Percentiles rank a stretch among this genome's conserved stretches.
Conservation (phyloP, 2,797 vertebrate species). For the Oreortyx pictus region DNA sequence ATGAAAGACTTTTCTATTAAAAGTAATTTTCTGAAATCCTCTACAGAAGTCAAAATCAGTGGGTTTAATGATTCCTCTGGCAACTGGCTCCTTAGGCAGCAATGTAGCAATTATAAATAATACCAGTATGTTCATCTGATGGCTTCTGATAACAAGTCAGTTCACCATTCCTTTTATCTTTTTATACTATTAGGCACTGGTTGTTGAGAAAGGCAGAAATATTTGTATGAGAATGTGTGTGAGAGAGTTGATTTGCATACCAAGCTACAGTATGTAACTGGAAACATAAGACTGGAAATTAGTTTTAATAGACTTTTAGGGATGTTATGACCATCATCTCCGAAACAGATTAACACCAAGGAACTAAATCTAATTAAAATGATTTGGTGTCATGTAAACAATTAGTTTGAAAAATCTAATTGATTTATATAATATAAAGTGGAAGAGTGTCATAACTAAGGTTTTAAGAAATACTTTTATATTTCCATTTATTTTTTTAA, state of each 20-base stretch:
- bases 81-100: slow-evolving; percentile 59
- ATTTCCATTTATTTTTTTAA: not conserved
- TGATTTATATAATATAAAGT: not conserved
- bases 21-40: slow-evolving; percentile 76
- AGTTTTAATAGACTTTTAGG: not conserved
- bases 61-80: slow-evolving; percentile 68
- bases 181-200: not conserved
- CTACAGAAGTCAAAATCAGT: slow-evolving; percentile 61
- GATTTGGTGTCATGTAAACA: not conserved
- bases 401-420: not conserved
- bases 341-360: not conserved
- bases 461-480: not conserved
- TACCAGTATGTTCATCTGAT: slow-evolving; percentile 56
- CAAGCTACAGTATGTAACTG: not conserved
- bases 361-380: not conserved
- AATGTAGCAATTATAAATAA: slow-evolving; percentile 68
- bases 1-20: slow-evolving; percentile 71
- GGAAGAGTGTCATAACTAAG: not conserved
- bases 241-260: not conserved
- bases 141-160: slow-evolving; percentile 45
- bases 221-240: not conserved
- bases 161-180: slow-evolving; percentile 22
- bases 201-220: slow-evolving; percentile 15
- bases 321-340: not conserved
- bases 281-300: not conserved